Evolutionary conservation across 1,140 invertebrate genomes (phyloP).

Genomic region (Cotesia typhae): DNA sequence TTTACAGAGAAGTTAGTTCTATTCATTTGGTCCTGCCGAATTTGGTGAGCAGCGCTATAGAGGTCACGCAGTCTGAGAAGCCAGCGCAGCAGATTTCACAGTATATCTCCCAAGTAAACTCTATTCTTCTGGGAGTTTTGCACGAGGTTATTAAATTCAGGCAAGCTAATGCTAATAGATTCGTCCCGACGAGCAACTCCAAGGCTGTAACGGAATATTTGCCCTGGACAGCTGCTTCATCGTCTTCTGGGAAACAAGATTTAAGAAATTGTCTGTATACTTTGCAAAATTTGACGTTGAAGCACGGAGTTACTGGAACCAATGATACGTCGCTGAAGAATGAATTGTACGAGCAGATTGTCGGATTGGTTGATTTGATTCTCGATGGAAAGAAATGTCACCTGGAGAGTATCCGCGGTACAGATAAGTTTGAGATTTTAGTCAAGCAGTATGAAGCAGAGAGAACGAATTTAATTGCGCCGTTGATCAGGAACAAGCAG

Average conservation of each 20-base stretch:
- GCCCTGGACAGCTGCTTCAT: constrained; percentile 72
- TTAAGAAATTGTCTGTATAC: constrained; percentile 66
- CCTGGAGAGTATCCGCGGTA: constrained; percentile 73
- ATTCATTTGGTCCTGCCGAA: constrained; percentile 68
- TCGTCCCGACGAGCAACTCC: constrained; percentile 57
- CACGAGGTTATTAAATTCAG: constrained; percentile 70
- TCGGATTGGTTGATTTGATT: constrained; percentile 79
- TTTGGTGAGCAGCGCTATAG: constrained; percentile 65
- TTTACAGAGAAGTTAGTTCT: constrained; percentile 75
- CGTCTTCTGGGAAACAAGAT: constrained; percentile 64
- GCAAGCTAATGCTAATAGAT: constrained; percentile 67
- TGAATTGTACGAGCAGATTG: constrained; percentile 75
- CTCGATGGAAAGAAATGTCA: constrained; percentile 79
- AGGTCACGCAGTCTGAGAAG: constrained; percentile 67
- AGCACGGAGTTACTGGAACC: constrained; percentile 68
- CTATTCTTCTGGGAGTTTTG: constrained; percentile 67
- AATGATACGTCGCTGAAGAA: constrained; percentile 65
- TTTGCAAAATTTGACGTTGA: constrained; percentile 68
- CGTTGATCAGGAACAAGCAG: constrained; percentile 76
- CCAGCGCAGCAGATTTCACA: constrained; percentile 66
- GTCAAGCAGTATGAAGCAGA: constrained; percentile 75
- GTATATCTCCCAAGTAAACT: constrained; percentile 68
- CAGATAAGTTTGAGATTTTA: constrained; percentile 68
- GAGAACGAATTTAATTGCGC: constrained; percentile 71
- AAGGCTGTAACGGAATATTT: constrained; percentile 67